These are phyloP conservation scores for Albula goreensis DNA, from an alignment of 2,113 vertebrate species.

Conservation along the genomic window DNA sequence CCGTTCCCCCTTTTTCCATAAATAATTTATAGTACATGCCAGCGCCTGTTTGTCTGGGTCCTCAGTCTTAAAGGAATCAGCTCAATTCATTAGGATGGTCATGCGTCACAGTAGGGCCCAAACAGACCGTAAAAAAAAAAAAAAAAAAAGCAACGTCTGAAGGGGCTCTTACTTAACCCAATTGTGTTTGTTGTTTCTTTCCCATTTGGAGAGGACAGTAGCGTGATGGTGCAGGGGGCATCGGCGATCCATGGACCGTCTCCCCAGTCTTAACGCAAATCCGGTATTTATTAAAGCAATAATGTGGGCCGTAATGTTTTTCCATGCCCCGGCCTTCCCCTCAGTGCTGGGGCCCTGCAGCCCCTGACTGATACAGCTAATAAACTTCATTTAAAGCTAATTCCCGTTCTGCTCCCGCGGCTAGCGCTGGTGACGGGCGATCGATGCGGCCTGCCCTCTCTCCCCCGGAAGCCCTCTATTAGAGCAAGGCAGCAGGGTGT, in stretches of 20 bases:
- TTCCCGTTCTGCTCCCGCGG: conserved; percentile 1
- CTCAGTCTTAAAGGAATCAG: neutral
- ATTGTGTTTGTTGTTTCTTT: neutral
- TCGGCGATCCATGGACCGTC: neutral
- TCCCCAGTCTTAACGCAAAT: neutral
- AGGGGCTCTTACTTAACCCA: neutral
- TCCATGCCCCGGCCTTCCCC: neutral
- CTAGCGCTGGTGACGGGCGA: conserved; percentile 1
- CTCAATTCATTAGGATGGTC: neutral
- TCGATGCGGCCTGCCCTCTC: conserved; percentile 2
- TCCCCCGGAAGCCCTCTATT: neutral
- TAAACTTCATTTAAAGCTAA: conserved; percentile 24
- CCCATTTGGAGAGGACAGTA: neutral
- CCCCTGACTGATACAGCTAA: conserved; percentile 25
- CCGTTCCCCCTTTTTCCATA: neutral
- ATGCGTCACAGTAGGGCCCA: neutral
- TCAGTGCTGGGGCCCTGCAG: neutral
- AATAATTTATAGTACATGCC: neutral
- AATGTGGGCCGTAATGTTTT: neutral
- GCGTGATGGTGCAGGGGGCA: neutral
- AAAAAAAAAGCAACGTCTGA: neutral
- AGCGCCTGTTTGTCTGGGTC: conserved; percentile 3
- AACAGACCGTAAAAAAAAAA: no score
- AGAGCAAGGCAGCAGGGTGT: neutral
- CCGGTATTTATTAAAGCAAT: conserved; percentile 9